Base-by-base conservation (phyloP, 1,140 invertebrate species). In the Solenopsis invicta region DNA sequence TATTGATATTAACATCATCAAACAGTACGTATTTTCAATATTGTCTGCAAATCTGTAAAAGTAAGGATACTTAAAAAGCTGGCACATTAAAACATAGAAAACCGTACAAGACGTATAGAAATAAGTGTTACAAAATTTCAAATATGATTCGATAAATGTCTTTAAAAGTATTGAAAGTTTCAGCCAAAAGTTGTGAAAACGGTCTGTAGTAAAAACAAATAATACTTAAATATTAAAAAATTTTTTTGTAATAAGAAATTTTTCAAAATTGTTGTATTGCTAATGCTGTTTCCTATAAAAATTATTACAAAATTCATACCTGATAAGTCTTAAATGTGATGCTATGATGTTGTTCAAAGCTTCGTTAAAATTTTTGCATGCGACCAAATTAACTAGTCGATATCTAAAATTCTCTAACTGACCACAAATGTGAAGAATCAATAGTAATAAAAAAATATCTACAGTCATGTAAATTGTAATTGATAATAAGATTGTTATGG, bases 321-420 rank as follows among this genome's bases (percentile, higher is more conserved):
- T 88, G 29, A 81, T 74, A 1, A 88, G 67, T 10, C 86, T 67
- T 34, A 67, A 41, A 34, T 82, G 69, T 29, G 62, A 37, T 6
- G 56, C 6, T n/a, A 88, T 4, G 24, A 1, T 61, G 34, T 56
- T 18, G 13, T 13, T 12, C 41, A 87, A 18, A 37, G 52, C 9
- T 2, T 1, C 4, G 9, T 74, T 13, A 21, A 52, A 88, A 24
- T 64, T n/a, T 6, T 74, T 48, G 6, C 29, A 50, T 4, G 10
- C 13, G 0, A 66, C 12, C 8, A 81, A 59, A 12, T 50, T 59
- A 13, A 8, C 1, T 13, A 87, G n/a, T 18, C 52, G 86, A 0
- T 12, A 4, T n/a, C 21, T 59, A 1, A 87, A 64, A 41, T 82
- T 88, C n/a, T 87, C 52, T 10, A 88, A 29, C 18, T 88, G 86